These are phyloP conservation scores for Drosophila siamana DNA, from an alignment of 2,888 invertebrate species.

Conservation along the genomic window DNA sequence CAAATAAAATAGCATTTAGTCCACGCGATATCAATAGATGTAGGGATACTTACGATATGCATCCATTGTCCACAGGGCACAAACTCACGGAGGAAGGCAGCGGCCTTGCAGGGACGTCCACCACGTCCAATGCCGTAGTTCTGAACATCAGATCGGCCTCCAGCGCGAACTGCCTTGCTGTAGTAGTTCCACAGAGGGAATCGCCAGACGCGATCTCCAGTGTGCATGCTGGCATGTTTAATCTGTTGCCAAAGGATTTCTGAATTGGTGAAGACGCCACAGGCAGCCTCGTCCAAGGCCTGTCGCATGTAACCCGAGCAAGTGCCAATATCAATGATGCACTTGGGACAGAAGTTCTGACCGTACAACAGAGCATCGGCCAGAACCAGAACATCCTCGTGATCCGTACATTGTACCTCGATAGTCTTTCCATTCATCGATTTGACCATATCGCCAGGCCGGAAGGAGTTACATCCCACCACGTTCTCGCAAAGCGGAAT, in stretches of 20 bases:
- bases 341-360: slow-evolving; percentile 87
- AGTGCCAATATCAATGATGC: slow-evolving; percentile 92
- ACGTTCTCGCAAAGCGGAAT: slow-evolving; percentile 93
- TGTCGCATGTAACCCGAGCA: slow-evolving; percentile 90
- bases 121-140: slow-evolving; percentile 86
- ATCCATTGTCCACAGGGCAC: slow-evolving; percentile 91
- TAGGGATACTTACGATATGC: slow-evolving; percentile 87
- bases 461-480: slow-evolving; percentile 91
- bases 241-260: slow-evolving; percentile 89
- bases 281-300: slow-evolving; percentile 89
- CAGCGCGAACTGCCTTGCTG: slow-evolving; percentile 86
- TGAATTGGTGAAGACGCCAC: slow-evolving; percentile 91
- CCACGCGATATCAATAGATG: no score
- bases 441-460: slow-evolving; percentile 91
- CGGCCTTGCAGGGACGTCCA: slow-evolving; percentile 90
- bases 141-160: slow-evolving; percentile 86
- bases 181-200: slow-evolving; percentile 93
- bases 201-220: slow-evolving; percentile 93
- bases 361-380: slow-evolving; percentile 93
- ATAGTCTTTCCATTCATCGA: slow-evolving; percentile 92
- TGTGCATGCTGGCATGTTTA: slow-evolving; percentile 89
- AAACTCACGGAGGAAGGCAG: slow-evolving; percentile 91
- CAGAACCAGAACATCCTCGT: slow-evolving; percentile 91
- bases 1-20: not conserved
- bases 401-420: slow-evolving; percentile 89